Conservation (phyloP, 2,113 vertebrate species). For the Fregetta grallaria region DNA sequence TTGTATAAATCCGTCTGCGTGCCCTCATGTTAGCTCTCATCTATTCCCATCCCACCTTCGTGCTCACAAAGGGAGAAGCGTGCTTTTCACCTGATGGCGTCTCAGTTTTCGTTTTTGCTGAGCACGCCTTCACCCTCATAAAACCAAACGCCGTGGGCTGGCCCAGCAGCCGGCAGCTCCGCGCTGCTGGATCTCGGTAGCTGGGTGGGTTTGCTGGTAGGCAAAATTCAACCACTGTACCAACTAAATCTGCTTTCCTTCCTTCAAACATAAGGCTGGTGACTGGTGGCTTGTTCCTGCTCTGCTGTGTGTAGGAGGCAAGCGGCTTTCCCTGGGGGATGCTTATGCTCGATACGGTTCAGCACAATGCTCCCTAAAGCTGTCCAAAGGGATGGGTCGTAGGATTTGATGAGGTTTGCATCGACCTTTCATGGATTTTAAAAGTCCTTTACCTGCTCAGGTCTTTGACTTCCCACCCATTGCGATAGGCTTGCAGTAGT, state of each 20-base stretch:
- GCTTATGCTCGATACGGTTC: not conserved
- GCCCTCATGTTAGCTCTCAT: not conserved
- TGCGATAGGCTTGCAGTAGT: not conserved
- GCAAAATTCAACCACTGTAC: not conserved
- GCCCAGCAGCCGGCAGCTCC: not conserved
- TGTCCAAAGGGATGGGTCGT: not conserved
- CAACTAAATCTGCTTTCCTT: not conserved
- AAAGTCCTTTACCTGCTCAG: not conserved
- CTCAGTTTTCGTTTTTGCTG: not conserved
- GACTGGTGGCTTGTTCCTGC: not conserved
- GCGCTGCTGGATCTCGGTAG: fast-evolving
- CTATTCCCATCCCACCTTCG: not conserved
- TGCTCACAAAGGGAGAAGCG: not conserved
- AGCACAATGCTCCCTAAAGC: not conserved
- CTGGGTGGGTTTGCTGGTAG: not conserved
- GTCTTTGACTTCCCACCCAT: not conserved
- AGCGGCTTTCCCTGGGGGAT: not conserved
- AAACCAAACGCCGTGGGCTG: not conserved
- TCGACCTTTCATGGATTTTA: not conserved
- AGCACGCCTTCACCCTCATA: not conserved
- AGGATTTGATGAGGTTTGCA: not conserved
- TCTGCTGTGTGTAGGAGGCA: not conserved
- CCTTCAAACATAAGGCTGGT: not conserved
- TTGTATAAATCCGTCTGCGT: not conserved
- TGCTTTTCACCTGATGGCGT: not conserved